Evolutionary conservation across 2,797 vertebrate species (phyloP), one percentile per base, ranked within the genome.

Genomic region (Dicrostonyx torquatus): DNA sequence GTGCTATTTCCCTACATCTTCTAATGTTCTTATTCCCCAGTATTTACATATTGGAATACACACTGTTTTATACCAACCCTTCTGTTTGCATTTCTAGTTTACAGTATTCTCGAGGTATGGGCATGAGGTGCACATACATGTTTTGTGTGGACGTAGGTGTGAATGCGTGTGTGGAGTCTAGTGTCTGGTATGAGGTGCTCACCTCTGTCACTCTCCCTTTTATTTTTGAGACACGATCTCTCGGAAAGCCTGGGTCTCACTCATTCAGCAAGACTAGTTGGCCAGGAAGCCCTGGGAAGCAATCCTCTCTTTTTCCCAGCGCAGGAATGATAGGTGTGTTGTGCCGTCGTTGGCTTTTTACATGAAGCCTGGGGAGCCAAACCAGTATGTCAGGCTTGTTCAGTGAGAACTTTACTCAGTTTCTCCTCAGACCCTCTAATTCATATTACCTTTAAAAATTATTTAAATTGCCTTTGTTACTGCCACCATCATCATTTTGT

Each of bases 1-100:
- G 4, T n/a, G 85, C 26, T 66, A 31, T 5, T 75, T 86, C 20
- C 60, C 17, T 43, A 55, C 12, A 6, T 92, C 58, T 89, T 88
- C 10, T 12, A 26, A 26, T 48, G 26, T 29, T 62, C 22, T 72
- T 88, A 43, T 94, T 91, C n/a, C 53, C 31, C 92, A 92, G 78
- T 6, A 26, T 72, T 87, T 87, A 58, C 0, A 14, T 53, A 70
- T 45, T 72, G 17, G 10, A 72, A 80, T 87, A 64, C 22, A 75
- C n/a, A 87, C 31, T 3, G 89, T 77, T 93, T 88, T 83, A 82
- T 75, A 92, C 34, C 15, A 86, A 92, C 31, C 15, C 83, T 84
- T 88, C 83, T 75, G 13, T 15, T 75, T 95, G 87, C 82, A 48
- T 72, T 86, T 86, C 14, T 91, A 93, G 64, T 80, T 94, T 86